Base-by-base conservation (phyloP, 1,140 invertebrate genomes). In the Uloborus diversus region DNA sequence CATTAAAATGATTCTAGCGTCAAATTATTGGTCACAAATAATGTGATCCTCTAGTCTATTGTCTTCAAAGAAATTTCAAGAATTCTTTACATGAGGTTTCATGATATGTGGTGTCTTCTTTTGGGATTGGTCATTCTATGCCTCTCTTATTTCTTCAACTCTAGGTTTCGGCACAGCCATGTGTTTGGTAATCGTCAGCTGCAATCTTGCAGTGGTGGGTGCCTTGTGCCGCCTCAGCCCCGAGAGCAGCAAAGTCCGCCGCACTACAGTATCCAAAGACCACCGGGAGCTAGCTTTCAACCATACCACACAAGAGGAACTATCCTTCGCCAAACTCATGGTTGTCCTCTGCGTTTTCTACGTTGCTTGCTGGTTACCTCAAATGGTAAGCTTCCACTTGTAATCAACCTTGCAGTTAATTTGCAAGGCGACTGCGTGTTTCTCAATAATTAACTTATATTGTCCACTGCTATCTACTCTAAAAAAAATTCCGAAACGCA, bases 291-390 rank as follows among this genome's bases (percentile, higher is more conserved):
- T 81, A 11, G 49, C 64, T 13, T 78, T 78, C 68, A 79, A 79
- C 64, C 70, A 81, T 30, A 42, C 78, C 2, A 84, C 82, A 1
- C 89, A 90, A 0, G 93, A 94, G 84, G 94, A 95, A 86, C 89
- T 93, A 56, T 92, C 93, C 56, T 95, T 95, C 86, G 93, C 93
- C 59, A 90, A 92, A 82, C 88, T 94, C 3, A 95, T 95, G 94
- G 91, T 92, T 0, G 90, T 93, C 5, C 89, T 95, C 3, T 94
- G 93, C 57, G 90, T 94, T 51, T 91, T 93, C 2, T 94, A 94
- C 83, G 91, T 95, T 59, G 87, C 93, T 1, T 95, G 93, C 84
- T 95, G 94, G 94, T 89, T 94, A 87, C 94, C 94, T 2, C 93
- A 95, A 86, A 92, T 95, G 92, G 94, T 94, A 85, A 89, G 88